These are phyloP conservation scores for Agonopterix subpropinquella DNA, from an alignment of 2,888 invertebrate genomes.

Conservation along the genomic window DNA sequence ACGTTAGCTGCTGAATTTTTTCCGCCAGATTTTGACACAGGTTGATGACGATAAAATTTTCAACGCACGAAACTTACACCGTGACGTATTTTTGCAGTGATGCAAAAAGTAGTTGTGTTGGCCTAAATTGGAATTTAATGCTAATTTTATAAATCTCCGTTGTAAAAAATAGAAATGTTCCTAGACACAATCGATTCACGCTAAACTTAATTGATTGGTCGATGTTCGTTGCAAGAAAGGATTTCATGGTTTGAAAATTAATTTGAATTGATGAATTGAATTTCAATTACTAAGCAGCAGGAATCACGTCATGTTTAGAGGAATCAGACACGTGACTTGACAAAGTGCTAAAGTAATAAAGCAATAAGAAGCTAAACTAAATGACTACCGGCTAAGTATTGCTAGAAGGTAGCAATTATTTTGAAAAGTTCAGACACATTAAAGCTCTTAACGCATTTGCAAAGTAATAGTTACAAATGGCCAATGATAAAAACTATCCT, in stretches of 20 bases:
- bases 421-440: constrained; percentile 36
- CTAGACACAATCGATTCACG: constrained; percentile 44
- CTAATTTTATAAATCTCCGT: constrained; percentile 25
- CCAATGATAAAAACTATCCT: constrained; percentile 36
- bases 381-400: constrained; percentile 31
- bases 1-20: constrained; percentile 37
- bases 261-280: constrained; percentile 17
- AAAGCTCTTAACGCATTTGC: constrained; percentile 39
- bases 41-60: constrained; percentile 54
- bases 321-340: neutral
- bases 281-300: constrained; percentile 4
- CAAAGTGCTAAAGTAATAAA: constrained; percentile 17
- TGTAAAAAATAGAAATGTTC: constrained; percentile 33
- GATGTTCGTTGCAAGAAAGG: constrained; percentile 23
- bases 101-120: constrained; percentile 48
- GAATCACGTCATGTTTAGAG: neutral
- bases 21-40: constrained; percentile 33
- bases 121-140: constrained; percentile 43
- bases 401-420: constrained; percentile 44
- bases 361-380: constrained; percentile 44
- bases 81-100: constrained; percentile 56
- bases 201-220: constrained; percentile 35
- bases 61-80: constrained; percentile 52
- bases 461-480: constrained; percentile 48
- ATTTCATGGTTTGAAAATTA: constrained; percentile 21